Evolutionary conservation across 2,888 invertebrate genomes (phyloP), one percentile per base, ranked within the genome.

Genomic region (Pollenia griseotomentosa): DNA sequence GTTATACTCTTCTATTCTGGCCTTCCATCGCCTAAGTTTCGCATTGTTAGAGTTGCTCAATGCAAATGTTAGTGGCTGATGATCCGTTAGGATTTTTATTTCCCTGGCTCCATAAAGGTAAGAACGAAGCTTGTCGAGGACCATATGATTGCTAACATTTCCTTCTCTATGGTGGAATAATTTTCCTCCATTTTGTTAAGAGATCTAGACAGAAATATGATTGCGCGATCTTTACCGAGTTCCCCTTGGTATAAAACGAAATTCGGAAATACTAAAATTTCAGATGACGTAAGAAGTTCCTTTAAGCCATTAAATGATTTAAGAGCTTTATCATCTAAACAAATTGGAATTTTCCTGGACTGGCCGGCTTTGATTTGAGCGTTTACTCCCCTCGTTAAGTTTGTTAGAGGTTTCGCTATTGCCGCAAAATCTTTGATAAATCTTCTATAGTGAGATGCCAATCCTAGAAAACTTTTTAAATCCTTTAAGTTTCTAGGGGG

Each of bases 291-390:
- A 9, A 88, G 63, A 19, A 85, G 68, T 65, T 83, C 83, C 46
- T 88, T 89, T 11, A 89, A 33, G 6, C 87, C 57, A 23, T 88
- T 55, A 71, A 89, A 88, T 10, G 88, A 23, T n/a, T n/a, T n/a
- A n/a, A n/a, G n/a, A n/a, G n/a, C n/a, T n/a, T n/a, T n/a, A n/a
- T n/a, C n/a, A n/a, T n/a, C n/a, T n/a, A n/a, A n/a, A n/a, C n/a
- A n/a, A n/a, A n/a, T n/a, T n/a, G n/a, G n/a, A n/a, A n/a, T n/a
- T n/a, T n/a, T n/a, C n/a, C n/a, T n/a, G n/a, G n/a, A n/a, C n/a
- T n/a, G n/a, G n/a, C n/a, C n/a, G n/a, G n/a, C n/a, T n/a, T n/a
- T n/a, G n/a, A n/a, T n/a, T n/a, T n/a, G n/a, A n/a, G n/a, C n/a
- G n/a, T n/a, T n/a, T n/a, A n/a, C n/a, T n/a, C n/a, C n/a, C n/a